Base-by-base conservation (phyloP, 2,113 vertebrate genomes). In the Malurus cyaneus region DNA sequence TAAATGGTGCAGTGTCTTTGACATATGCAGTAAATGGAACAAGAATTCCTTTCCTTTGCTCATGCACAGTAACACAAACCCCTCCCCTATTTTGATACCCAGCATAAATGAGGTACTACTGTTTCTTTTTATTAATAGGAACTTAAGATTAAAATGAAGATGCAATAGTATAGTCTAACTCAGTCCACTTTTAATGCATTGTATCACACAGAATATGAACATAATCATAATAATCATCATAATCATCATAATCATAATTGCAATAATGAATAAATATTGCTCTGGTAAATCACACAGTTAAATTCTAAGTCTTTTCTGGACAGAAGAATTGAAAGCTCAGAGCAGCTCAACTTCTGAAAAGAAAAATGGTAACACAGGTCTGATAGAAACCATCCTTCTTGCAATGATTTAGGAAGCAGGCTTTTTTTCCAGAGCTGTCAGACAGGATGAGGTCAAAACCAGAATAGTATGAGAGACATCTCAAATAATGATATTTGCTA, bases 401-500 rank as follows among this genome's bases (percentile, higher is more conserved):
- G 34, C 20, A 85, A 6, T 77, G 32, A 64, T 59, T 90, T 82
- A 87, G 66, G 70, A 94, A 76, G 57, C 36, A 66, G 62, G 17
- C 81, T 59, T 79, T 62, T 80, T 86, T 80, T 80, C 57, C 72
- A 80, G 53, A 85, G 36, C 54, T 92, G 73, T 91, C 78, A 49
- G 34, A 76, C 36, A 57, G 44, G 53, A 93, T 73, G 87, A 95
- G 25, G 81, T 94, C 89, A 95, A 94, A 89, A 62, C 42, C 57
- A 86, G 85, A 91, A 80, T 6, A 80, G 62, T 44, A 89, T 54
- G 19, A 89, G n/a, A 90, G 46, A 92, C 54, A 83, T 52, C 44
- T 62, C 81, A 88, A 93, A 62, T 97, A 94, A 88, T 74, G 26
- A 66, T 65, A 92, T 80, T 95, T 93, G 28, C 65, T 84, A 92